phyloP scores from a whole-genome alignment of 1,140 invertebrate species.

The Zelostemma sp. region DNA sequence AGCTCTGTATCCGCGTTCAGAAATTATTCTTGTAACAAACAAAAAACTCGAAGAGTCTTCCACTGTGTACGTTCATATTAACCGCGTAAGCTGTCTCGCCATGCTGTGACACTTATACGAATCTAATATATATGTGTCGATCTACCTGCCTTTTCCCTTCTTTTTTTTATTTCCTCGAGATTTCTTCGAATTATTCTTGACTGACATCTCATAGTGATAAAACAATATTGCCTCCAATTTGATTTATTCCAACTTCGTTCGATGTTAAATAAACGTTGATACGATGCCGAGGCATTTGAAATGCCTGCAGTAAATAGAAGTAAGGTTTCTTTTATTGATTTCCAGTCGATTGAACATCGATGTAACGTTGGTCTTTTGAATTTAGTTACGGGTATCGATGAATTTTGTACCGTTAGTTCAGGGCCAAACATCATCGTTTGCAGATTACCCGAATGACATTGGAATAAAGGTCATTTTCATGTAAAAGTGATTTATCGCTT shows the following conservation, averaged over 20 bases:
- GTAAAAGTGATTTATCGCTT: too few relatives aligned
- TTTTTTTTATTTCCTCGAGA: slow-evolving; percentile 8
- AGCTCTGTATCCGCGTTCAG: slow-evolving; percentile 47
- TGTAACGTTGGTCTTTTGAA: background rate
- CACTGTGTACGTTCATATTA: slow-evolving; percentile 49
- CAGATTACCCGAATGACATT: too few relatives aligned
- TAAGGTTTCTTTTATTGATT: background rate
- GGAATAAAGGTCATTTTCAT: too few relatives aligned
- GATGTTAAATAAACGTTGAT: background rate
- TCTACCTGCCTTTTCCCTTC: slow-evolving; percentile 27
- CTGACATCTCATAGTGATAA: too few relatives aligned
- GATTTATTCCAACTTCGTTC: background rate
- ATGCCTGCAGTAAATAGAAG: background rate
- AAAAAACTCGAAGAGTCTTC: slow-evolving; percentile 47
- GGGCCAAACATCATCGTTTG: too few relatives aligned
- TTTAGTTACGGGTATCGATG: too few relatives aligned
- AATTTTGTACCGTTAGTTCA: too few relatives aligned
- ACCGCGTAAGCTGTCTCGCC: slow-evolving; percentile 40
- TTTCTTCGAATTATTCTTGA: too few relatives aligned
- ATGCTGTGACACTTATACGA: slow-evolving; percentile 28
- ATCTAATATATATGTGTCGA: slow-evolving; percentile 21
- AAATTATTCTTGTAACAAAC: slow-evolving; percentile 65
- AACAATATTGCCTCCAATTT: background rate
- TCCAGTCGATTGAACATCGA: background rate
- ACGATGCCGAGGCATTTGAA: background rate